Percentiles rank a stretch among this genome's conserved stretches.
phyloP scores from a whole-genome alignment of 1,140 invertebrate species.

The Oreohelix idahoensis region DNA sequence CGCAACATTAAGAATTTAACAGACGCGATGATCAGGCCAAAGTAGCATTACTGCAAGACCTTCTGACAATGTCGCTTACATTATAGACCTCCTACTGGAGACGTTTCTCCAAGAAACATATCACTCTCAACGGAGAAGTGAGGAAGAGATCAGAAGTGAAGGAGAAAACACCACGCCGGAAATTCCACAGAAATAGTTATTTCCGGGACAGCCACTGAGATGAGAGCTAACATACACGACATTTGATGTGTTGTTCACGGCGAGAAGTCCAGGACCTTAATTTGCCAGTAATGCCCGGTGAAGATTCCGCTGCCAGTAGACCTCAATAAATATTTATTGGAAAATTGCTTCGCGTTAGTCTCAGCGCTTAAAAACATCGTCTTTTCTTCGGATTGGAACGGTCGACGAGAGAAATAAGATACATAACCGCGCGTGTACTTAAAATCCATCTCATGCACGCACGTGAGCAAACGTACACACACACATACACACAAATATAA shows the following conservation, averaged over 20 bases:
- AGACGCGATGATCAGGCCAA: not conserved
- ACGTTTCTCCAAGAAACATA: not conserved
- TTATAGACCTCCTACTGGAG: not conserved
- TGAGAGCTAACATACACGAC: not conserved
- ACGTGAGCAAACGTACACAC: not conserved
- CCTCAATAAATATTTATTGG: constrained; percentile 20
- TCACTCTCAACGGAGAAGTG: not conserved
- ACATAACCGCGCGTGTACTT: not conserved
- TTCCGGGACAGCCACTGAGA: not conserved
- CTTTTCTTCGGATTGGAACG: not conserved
- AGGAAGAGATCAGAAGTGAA: not conserved
- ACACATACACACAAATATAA: too few species aligned
- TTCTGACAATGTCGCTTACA: not conserved
- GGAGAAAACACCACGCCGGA: not conserved
- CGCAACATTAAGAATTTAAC: not conserved
- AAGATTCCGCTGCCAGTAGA: not conserved
- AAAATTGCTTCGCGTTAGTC: constrained; percentile 11
- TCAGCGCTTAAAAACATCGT: not conserved
- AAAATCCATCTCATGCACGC: not conserved
- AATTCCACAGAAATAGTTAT: not conserved
- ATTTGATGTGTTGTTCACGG: constrained; percentile 5
- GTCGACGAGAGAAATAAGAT: not conserved
- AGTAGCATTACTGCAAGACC: not conserved
- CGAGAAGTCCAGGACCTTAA: not conserved
- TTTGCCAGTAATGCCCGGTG: constrained; percentile 2